Percentiles rank a stretch among this genome's conserved stretches.
Conservation (phyloP, 64 coral and sea anemone genomes). For the Acropora tenuis region DNA sequence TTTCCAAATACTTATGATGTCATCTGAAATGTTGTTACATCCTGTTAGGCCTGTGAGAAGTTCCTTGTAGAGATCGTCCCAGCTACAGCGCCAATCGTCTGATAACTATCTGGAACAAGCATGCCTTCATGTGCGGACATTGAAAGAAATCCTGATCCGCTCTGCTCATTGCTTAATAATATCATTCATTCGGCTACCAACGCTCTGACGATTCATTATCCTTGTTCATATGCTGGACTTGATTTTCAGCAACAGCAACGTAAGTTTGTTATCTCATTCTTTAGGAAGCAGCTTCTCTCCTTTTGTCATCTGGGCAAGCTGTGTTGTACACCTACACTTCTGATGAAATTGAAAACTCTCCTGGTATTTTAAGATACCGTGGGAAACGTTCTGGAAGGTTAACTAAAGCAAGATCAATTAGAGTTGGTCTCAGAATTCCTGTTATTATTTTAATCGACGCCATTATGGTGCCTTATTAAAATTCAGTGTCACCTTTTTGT, state of each 20-base stretch:
- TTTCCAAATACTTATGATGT: too few relatives aligned
- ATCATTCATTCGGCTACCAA: background rate
- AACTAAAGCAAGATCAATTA: background rate
- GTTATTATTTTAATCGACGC: background rate
- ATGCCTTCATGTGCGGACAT: background rate
- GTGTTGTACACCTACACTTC: background rate
- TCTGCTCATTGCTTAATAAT: background rate
- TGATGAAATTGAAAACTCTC: background rate
- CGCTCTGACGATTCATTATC: background rate
- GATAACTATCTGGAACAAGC: background rate
- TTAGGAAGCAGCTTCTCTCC: background rate
- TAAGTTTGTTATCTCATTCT: background rate
- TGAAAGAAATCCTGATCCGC: background rate
- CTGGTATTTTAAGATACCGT: background rate
- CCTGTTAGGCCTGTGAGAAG: too few relatives aligned
- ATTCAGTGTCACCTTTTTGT: background rate
- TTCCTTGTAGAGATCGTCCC: background rate
- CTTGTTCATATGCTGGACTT: background rate
- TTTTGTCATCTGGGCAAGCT: background rate
- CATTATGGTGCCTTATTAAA: background rate
- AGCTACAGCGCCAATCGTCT: background rate
- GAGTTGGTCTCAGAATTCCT: background rate
- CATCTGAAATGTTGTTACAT: too few relatives aligned
- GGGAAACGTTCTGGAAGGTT: background rate
- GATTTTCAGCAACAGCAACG: background rate